These are phyloP conservation scores for Pituophis catenifer DNA, from an alignment of 2,113 vertebrate genomes.

Conservation along the genomic window DNA sequence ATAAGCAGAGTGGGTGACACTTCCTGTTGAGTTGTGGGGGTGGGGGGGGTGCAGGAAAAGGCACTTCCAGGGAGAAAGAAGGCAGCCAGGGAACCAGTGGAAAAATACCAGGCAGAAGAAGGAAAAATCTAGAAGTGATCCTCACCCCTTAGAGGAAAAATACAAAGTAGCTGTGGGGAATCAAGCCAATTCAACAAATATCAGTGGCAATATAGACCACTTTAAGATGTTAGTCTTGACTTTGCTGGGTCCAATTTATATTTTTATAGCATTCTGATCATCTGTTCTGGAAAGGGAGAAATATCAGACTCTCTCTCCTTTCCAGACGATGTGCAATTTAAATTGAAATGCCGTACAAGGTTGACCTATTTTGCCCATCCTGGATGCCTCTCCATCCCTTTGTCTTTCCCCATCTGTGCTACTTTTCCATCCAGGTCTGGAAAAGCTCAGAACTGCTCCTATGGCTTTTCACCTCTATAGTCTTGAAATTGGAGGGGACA, in stretches of 20 bases:
- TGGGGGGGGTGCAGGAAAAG: constrained; percentile 25
- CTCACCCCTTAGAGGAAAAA: neutral
- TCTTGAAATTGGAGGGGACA: neutral
- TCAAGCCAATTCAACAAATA: neutral
- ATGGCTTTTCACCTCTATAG: neutral
- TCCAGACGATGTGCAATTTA: neutral
- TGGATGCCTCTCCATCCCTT: neutral
- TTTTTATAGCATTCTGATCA: neutral
- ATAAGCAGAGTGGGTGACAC: constrained; percentile 53
- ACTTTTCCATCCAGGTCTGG: neutral
- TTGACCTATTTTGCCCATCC: neutral
- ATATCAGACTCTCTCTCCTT: neutral
- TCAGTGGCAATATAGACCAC: neutral
- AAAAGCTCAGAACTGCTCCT: neutral
- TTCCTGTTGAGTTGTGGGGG: constrained; percentile 49
- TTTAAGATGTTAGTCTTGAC: no score
- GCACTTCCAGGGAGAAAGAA: constrained; percentile 14
- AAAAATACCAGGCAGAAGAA: neutral
- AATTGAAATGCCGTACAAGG: neutral
- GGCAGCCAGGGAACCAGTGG: neutral
- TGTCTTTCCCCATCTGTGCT: neutral
- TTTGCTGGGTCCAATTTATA: neutral
- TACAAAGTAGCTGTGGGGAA: neutral
- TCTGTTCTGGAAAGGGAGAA: neutral
- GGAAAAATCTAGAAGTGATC: neutral